Percentiles rank a stretch among this genome's conserved stretches.
These are phyloP conservation scores for Caenorhabditis sulstoni DNA, from an alignment of 2,888 invertebrate genomes.

Conservation along the genomic window DNA sequence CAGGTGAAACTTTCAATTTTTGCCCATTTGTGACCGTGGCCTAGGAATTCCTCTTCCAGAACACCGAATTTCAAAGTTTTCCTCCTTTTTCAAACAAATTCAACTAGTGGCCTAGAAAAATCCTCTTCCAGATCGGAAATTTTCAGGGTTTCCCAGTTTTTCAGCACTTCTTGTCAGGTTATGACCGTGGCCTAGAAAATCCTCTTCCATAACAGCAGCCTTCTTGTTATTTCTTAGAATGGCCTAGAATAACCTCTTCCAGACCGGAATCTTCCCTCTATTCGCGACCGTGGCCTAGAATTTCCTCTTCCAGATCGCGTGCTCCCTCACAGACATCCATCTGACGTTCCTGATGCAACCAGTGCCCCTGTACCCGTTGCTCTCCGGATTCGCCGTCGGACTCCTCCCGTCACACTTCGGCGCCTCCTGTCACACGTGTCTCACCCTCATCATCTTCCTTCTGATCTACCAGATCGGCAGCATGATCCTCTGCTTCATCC, in stretches of 20 bases:
- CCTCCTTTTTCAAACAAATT: no score
- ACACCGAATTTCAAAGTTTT: not conserved
- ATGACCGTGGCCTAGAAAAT: no score
- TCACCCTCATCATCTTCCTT: slow-evolving; percentile 11
- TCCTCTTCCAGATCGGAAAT: no score
- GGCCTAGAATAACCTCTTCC: no score
- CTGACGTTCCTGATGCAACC: slow-evolving; percentile 1
- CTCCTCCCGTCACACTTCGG: not conserved
- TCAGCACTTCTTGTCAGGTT: no score
- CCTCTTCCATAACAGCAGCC: no score
- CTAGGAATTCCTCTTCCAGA: not conserved
- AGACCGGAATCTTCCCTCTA: no score
- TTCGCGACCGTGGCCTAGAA: no score
- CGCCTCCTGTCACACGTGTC: not conserved
- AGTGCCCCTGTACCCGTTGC: slow-evolving; percentile 5
- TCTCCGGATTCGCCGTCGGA: slow-evolving; percentile 6
- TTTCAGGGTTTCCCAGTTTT: no score
- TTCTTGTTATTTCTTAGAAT: no score
- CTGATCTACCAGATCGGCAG: slow-evolving; percentile 27
- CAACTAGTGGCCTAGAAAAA: no score
- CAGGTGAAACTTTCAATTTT: slow-evolving; percentile 21
- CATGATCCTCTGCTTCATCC: slow-evolving; percentile 25
- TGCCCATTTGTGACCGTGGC: not conserved
- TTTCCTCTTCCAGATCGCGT: slow-evolving; percentile 44
- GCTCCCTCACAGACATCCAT: slow-evolving; percentile 23